Conservation (phyloP, 2,113 vertebrate species). For the Amphiprion percula region DNA sequence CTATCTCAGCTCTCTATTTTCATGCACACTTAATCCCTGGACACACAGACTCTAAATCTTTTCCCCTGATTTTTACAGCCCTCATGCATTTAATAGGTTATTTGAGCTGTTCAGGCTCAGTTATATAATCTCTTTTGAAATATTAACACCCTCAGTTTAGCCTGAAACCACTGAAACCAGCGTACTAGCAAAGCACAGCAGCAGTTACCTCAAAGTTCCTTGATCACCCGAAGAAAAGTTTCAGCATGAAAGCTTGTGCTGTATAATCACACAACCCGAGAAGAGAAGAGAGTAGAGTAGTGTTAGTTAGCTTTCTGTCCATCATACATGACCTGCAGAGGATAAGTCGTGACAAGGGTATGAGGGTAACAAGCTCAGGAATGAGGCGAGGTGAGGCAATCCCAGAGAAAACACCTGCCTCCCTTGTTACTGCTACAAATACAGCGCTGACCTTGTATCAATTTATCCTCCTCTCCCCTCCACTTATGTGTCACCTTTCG, state of each 20-base stretch:
- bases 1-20: constrained; percentile 2
- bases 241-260: neutral
- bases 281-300: neutral
- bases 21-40: constrained; percentile 27
- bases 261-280: neutral
- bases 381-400: neutral
- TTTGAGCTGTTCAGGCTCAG: constrained; percentile 25
- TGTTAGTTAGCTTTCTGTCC: constrained; percentile 33
- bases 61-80: neutral
- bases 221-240: constrained; percentile 8
- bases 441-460: constrained; percentile 30
- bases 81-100: constrained; percentile 20
- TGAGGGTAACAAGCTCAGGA: constrained; percentile 62
- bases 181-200: neutral
- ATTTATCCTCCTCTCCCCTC: neutral
- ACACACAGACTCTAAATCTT: constrained; percentile 26
- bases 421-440: constrained; percentile 70
- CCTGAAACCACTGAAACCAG: constrained; percentile 37
- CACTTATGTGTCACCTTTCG: constrained; percentile 19
- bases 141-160: constrained; percentile 48
- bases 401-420: constrained; percentile 70
- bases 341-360: constrained; percentile 11
- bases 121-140: constrained; percentile 57
- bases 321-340: constrained; percentile 41
- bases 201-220: constrained; percentile 18